phyloP scores from a whole-genome alignment of 2,888 invertebrate species.

The Polia nebulosa region DNA sequence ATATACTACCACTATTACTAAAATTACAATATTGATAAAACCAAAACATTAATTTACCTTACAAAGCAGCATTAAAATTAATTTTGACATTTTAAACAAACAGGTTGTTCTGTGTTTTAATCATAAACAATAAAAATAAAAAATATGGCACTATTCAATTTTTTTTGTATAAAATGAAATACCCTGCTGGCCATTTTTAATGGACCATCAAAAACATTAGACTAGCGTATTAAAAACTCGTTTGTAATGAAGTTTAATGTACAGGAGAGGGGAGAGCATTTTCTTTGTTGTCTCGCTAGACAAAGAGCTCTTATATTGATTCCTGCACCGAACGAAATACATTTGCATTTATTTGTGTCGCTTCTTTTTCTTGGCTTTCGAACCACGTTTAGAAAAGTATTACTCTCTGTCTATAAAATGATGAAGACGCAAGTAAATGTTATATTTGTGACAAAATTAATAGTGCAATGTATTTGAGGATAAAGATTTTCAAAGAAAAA shows the following conservation, averaged over 20 bases:
- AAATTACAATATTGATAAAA: too few relatives aligned
- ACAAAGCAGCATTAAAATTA: background rate
- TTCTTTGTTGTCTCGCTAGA: conserved; percentile 57
- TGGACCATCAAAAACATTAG: conserved; percentile 22
- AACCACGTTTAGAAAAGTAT: background rate
- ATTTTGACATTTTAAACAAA: background rate
- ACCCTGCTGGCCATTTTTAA: conserved; percentile 12
- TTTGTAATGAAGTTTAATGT: conserved; percentile 24
- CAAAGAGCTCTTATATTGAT: conserved; percentile 51
- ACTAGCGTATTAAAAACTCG: conserved; percentile 21
- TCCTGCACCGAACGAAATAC: conserved; percentile 40
- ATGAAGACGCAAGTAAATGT: background rate
- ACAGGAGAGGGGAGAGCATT: conserved; percentile 8
- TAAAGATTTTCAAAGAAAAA: background rate
- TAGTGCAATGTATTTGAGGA: background rate
- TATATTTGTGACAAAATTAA: background rate
- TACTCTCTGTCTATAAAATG: background rate
- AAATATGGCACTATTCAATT: too few relatives aligned
- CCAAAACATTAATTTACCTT: background rate
- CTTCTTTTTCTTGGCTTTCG: conserved; percentile 5
- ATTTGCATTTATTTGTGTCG: conserved; percentile 44
- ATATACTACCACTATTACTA: too few relatives aligned
- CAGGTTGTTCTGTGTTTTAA: background rate
- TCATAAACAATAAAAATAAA: too few relatives aligned
- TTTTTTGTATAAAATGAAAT: too few relatives aligned